A percentile compares a stretch with the other conserved stretches of the same genome.
Evolutionary conservation across 2,113 vertebrate species (phyloP).

Genomic region (Embiotoca jacksoni): DNA sequence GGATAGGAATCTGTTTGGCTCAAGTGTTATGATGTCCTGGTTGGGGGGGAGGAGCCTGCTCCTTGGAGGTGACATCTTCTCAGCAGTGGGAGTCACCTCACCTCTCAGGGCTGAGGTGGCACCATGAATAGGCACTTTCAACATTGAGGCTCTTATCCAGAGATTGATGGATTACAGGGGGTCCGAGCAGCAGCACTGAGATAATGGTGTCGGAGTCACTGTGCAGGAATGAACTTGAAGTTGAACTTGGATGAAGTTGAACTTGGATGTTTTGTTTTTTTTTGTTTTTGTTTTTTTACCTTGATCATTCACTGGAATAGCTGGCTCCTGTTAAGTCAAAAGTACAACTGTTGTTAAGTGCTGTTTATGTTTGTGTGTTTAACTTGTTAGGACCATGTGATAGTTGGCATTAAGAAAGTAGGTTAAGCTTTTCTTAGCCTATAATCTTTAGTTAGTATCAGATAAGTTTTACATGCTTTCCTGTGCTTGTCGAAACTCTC

Average conservation of each 20-base stretch:
- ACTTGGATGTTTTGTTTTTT: background rate
- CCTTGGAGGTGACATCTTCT: constrained; percentile 54
- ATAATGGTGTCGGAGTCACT: background rate
- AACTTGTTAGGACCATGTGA: constrained; percentile 22
- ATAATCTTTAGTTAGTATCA: constrained; percentile 36
- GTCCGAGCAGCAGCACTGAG: background rate
- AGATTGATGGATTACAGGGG: constrained; percentile 30
- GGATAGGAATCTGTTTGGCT: constrained; percentile 44
- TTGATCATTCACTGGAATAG: background rate
- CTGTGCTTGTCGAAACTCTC: constrained; percentile 20
- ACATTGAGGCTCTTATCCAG: constrained; percentile 6
- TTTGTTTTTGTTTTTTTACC: background rate
- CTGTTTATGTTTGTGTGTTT: constrained; percentile 10
- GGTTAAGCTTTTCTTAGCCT: constrained; percentile 42
- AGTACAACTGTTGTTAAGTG: background rate
- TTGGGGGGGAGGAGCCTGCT: constrained; percentile 46
- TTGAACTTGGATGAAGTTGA: constrained; percentile 18
- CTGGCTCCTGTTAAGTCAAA: background rate
- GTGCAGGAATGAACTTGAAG: background rate
- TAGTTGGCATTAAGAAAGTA: constrained; percentile 35
- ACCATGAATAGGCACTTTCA: background rate
- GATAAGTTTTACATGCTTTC: constrained; percentile 32
- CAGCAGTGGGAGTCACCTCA: constrained; percentile 52
- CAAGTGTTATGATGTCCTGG: constrained; percentile 34
- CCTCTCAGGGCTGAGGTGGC: constrained; percentile 30